phyloP scores from a whole-genome alignment of 1,140 invertebrate species.

The Elysia chlorotica region DNA sequence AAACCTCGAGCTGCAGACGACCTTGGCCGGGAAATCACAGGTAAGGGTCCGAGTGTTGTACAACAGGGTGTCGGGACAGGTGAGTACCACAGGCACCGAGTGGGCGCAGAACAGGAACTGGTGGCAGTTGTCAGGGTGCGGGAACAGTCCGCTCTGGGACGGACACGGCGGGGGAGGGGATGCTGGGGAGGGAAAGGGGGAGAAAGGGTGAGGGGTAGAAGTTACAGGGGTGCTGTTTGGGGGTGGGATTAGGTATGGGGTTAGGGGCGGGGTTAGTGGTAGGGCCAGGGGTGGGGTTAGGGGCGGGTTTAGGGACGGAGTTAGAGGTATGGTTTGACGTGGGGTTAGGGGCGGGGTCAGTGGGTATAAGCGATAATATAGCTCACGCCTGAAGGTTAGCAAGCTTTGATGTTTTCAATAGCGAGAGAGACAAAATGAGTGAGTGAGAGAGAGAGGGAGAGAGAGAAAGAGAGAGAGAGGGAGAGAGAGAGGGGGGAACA shows the following conservation, averaged over 20 bases:
- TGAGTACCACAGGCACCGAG: constrained; percentile 20
- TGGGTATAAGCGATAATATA: no score
- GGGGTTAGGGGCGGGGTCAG: not conserved
- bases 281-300: not conserved
- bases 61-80: constrained; percentile 24
- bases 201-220: not conserved
- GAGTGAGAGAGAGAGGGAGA: no score
- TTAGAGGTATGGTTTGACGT: not conserved
- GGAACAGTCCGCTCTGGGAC: constrained; percentile 24
- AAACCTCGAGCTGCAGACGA: no score
- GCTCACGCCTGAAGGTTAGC: no score
- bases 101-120: constrained; percentile 33
- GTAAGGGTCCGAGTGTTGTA: constrained; percentile 29
- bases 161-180: constrained; percentile 20
- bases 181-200: not conserved
- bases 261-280: not conserved
- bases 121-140: constrained; percentile 26
- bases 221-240: not conserved
- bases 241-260: not conserved
- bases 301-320: not conserved
- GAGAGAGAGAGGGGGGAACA: no score
- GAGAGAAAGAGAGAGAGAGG: no score
- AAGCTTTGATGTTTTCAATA: no score
- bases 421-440: no score
- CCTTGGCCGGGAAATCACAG: constrained; percentile 28